Conservation (phyloP, 2,113 vertebrate species). For the Cheirogaleus medius region DNA sequence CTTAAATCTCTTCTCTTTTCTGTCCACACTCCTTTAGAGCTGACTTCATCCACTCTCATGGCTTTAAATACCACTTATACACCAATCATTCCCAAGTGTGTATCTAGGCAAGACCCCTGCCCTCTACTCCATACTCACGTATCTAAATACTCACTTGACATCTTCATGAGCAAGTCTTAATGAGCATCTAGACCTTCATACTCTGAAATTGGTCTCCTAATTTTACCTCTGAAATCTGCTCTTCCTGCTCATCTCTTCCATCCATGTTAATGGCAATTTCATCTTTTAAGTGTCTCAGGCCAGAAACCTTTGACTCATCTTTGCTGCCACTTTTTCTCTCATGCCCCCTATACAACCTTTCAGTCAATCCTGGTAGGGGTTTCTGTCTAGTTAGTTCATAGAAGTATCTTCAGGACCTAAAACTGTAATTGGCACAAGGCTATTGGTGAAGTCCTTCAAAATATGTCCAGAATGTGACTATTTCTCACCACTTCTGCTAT, state of each 20-base stretch:
- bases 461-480: neutral
- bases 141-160: neutral
- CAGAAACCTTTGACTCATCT: neutral
- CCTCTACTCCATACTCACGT: neutral
- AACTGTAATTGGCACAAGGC: neutral
- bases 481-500: neutral
- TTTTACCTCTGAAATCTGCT: neutral
- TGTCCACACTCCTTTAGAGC: neutral
- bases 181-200: neutral
- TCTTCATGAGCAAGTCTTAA: neutral
- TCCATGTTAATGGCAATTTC: neutral
- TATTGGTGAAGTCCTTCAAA: neutral
- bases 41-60: neutral
- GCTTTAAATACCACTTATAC: neutral
- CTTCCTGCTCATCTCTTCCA: neutral
- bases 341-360: neutral
- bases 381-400: neutral
- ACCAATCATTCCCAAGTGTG: neutral
- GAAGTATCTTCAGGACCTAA: neutral
- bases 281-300: neutral
- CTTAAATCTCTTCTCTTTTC: conserved; percentile 5
- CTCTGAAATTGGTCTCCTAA: neutral
- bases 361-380: neutral
- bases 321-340: neutral
- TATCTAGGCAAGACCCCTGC: neutral